Conservation (phyloP, 2,888 invertebrate species). For the Smittia aterrima region DNA sequence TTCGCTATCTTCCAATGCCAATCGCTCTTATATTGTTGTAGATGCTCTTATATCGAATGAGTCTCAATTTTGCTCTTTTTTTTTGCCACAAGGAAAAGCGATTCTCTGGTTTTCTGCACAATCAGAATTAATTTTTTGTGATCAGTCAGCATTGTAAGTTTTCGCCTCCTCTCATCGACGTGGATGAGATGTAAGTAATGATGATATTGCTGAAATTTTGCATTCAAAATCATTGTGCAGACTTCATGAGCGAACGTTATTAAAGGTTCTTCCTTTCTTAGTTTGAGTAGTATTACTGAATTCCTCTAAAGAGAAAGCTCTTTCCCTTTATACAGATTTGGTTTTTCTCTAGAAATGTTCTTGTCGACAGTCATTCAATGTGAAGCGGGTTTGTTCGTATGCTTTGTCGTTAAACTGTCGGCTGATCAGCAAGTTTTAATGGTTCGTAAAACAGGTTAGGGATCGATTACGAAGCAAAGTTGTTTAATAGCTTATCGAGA, state of each 20-base stretch:
- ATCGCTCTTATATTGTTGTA: background rate
- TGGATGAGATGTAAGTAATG: background rate
- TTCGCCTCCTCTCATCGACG: background rate
- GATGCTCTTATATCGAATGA: constrained; percentile 6
- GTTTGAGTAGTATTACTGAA: too few relatives aligned
- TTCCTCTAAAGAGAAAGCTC: too few relatives aligned
- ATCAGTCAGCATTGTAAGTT: constrained; percentile 14
- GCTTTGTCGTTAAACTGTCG: too few relatives aligned
- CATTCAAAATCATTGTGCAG: background rate
- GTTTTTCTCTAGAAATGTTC: too few relatives aligned
- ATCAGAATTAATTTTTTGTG: constrained; percentile 8
- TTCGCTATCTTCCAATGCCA: background rate
- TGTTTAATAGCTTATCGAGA: too few relatives aligned
- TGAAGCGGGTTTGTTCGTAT: too few relatives aligned
- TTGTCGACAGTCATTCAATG: too few relatives aligned
- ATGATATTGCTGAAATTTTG: constrained; percentile 11
- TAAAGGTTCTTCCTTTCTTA: background rate
- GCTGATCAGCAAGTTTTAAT: too few relatives aligned
- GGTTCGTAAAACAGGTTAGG: too few relatives aligned
- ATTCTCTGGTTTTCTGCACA: background rate
- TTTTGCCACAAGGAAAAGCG: background rate
- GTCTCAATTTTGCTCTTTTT: background rate
- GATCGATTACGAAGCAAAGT: too few relatives aligned
- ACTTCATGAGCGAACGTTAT: background rate
- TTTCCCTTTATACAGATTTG: too few relatives aligned